These are phyloP conservation scores for Ischnus inquisitorius DNA, from an alignment of 2,888 invertebrate species.

Conservation along the genomic window DNA sequence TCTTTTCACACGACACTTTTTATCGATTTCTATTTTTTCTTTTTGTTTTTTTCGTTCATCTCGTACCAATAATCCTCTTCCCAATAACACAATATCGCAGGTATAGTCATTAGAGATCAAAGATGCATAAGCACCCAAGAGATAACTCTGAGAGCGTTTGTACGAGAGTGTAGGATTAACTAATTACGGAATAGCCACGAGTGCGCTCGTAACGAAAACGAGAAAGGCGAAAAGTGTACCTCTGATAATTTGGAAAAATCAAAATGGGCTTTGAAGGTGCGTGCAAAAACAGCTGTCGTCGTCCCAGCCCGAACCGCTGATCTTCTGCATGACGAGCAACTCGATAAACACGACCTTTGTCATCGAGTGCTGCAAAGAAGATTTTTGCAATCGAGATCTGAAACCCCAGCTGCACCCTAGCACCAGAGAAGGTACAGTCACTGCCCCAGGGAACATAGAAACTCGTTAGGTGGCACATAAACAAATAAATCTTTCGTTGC, in stretches of 20 bases:
- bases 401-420: constrained; percentile 89
- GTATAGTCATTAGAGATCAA: constrained; percentile 3
- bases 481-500: constrained; percentile 41
- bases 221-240: constrained; percentile 6
- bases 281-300: constrained; percentile 89
- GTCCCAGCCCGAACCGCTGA: constrained; percentile 93
- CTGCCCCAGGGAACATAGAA: constrained; percentile 73
- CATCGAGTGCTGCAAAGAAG: constrained; percentile 93
- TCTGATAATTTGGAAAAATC: constrained; percentile 46
- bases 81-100: constrained; percentile 53
- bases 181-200: background rate
- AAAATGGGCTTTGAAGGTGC: constrained; percentile 90
- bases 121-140: background rate
- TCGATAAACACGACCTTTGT: constrained; percentile 91
- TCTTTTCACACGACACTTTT: constrained; percentile 51
- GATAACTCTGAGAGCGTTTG: background rate
- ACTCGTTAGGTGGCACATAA: constrained; percentile 76
- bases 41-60: constrained; percentile 23
- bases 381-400: constrained; percentile 92
- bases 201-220: background rate
- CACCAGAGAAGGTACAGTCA: constrained; percentile 89
- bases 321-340: constrained; percentile 93
- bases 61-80: constrained; percentile 54
- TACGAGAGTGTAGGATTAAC: background rate
- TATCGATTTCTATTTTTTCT: constrained; percentile 57